Percentiles rank a stretch among this genome's conserved stretches.
These are phyloP conservation scores for Anguilla anguilla DNA, from an alignment of 2,797 vertebrate genomes.

Conservation along the genomic window DNA sequence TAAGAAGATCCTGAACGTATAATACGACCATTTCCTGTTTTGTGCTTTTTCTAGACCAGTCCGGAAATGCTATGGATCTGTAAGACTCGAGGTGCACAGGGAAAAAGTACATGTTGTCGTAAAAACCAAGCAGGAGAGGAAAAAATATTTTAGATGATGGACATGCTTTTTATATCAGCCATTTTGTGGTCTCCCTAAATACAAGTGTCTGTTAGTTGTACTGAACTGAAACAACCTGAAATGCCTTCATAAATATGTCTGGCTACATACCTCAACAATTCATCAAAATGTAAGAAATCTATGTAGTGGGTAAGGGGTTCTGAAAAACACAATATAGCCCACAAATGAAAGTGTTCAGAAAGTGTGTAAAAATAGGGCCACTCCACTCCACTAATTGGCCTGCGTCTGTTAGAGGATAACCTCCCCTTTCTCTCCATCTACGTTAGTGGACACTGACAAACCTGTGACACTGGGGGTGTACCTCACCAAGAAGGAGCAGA, in stretches of 20 bases:
- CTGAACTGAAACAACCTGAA: no score
- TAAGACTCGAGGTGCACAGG: background rate
- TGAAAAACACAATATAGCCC: background rate
- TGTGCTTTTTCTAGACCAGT: background rate
- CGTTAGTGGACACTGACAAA: slow-evolving; percentile 87
- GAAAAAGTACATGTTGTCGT: background rate
- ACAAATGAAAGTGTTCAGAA: background rate
- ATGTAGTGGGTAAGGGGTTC: background rate
- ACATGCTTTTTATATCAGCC: background rate
- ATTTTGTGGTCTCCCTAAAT: background rate
- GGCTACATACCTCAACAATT: no score
- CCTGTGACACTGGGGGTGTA: slow-evolving; percentile 91
- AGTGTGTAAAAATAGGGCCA: background rate
- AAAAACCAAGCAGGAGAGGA: background rate
- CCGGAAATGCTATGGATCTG: background rate
- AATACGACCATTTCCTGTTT: background rate
- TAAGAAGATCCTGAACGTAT: slow-evolving; percentile 51
- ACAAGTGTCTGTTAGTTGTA: no score
- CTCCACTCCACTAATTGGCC: background rate
- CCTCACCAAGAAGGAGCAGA: slow-evolving; percentile 95
- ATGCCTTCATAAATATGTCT: no score
- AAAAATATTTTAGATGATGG: no score
- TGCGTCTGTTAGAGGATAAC: background rate
- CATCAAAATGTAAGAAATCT: background rate
- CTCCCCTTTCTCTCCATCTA: background rate